phyloP scores from a whole-genome alignment of 2,113 vertebrate genomes.

The Ptilonorhynchus violaceus region DNA sequence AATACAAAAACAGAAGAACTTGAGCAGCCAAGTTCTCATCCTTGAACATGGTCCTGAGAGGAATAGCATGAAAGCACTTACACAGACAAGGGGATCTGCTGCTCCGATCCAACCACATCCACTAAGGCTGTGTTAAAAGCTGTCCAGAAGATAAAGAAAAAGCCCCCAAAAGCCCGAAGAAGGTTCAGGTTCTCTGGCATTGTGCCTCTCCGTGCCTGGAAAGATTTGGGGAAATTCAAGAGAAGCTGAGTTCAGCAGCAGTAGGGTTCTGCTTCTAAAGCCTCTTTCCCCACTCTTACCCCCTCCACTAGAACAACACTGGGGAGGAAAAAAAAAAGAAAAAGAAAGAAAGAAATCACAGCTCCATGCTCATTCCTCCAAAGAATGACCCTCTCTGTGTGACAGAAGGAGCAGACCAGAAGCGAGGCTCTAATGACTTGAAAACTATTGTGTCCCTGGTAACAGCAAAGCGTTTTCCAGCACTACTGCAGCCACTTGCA shows the following conservation, averaged over 20 bases:
- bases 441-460: constrained; percentile 75
- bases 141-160: constrained; percentile 78
- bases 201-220: constrained; percentile 26
- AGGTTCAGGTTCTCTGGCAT: constrained; percentile 72
- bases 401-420: constrained; percentile 38
- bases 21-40: background rate
- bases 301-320: background rate
- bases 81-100: constrained; percentile 95
- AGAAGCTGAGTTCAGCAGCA: background rate
- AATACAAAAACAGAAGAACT: constrained; percentile 32
- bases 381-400: constrained; percentile 39
- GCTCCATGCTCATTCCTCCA: constrained; percentile 62
- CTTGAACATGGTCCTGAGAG: background rate
- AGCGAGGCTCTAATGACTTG: constrained; percentile 59
- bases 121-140: constrained; percentile 76
- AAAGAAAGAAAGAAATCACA: constrained; percentile 11
- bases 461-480: constrained; percentile 59
- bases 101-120: constrained; percentile 83
- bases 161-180: constrained; percentile 52
- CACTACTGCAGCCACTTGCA: constrained; percentile 73
- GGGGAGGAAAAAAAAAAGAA: background rate
- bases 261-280: background rate
- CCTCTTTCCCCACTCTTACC: background rate
- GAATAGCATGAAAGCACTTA: constrained; percentile 77
- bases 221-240: constrained; percentile 15